Base-by-base conservation (phyloP, 2,797 vertebrate species). In the Orientallactaga sibirica region DNA sequence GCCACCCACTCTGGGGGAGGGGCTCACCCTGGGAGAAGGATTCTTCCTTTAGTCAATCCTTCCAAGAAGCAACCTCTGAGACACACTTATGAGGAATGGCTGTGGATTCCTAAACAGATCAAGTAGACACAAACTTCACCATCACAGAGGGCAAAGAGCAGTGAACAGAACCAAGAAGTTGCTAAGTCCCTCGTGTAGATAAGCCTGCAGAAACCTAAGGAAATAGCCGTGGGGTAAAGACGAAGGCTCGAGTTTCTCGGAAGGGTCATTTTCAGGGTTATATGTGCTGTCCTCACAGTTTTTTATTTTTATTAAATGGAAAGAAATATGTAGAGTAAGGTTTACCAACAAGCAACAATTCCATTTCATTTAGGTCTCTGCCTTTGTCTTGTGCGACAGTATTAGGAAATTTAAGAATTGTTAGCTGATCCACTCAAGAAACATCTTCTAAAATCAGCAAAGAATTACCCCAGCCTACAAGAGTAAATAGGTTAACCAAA, bases 331-430 rank as follows among this genome's bases (percentile, higher is more conserved):
- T 33, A 61, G 20, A 61, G 9, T 19, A 52, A 16, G 24, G 14
- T 64, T 86, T 55, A 58, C 61, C 14, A 70, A 24, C 24, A 85
- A 91, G 55, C 9, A 37, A 9, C 41, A 58, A 70, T 73, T 61
- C 43, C 81, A 52, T 5, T n/a, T 37, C 78, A 18, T 16, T 43
- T 61, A 55, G 2, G 16, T 78, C 52, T 77, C 33, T 64, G 52
- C 24, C 75, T 79, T 94, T 64, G 87, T 93, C 52, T 67, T 68
- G 64, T n/a, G 67, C 67, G 52, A 83, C 93, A 77, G 73, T 84
- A 52, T 25, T 33, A 75, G 3, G 68, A 95, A 83, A 61, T 8
- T 71, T 87, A 41, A 88, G 90, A 87, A 68, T 67, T 29, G 22
- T 68, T 48, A 9, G 48, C 10, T 85, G 78, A 71, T 20, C 86